Conservation (phyloP, 1,140 invertebrate species). For the Conus betulinus region DNA sequence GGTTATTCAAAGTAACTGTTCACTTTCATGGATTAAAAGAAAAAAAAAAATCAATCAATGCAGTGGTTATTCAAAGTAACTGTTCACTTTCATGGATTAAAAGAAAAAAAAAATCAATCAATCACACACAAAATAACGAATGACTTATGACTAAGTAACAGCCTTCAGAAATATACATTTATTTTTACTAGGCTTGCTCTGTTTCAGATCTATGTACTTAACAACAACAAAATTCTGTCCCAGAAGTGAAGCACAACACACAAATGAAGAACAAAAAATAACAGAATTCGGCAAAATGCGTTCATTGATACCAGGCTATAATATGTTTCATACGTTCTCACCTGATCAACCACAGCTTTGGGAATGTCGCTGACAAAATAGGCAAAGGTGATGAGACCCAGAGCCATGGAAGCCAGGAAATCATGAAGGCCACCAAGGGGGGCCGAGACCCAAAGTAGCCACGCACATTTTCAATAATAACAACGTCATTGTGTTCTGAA, state of each 20-base stretch:
- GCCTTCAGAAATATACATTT: too few relatives aligned
- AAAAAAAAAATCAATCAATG: too few relatives aligned
- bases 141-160: too few relatives aligned
- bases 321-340: background rate
- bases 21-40: too few relatives aligned
- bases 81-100: too few relatives aligned
- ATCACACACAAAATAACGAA: too few relatives aligned
- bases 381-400: conserved; percentile 72
- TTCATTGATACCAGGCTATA: background rate
- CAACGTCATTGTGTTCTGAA: conserved; percentile 42
- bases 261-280: background rate
- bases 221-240: background rate
- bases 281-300: background rate
- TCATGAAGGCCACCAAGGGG: conserved; percentile 74
- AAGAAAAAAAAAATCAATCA: too few relatives aligned
- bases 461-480: conserved; percentile 69
- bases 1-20: too few relatives aligned
- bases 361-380: conserved; percentile 67
- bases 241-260: too few relatives aligned
- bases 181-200: too few relatives aligned
- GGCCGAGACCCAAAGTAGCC: conserved; percentile 72
- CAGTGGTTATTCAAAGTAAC: too few relatives aligned
- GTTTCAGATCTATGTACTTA: background rate
- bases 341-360: background rate
- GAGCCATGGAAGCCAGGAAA: conserved; percentile 74